Percentiles rank a stretch among this genome's conserved stretches.
phyloP scores from a whole-genome alignment of 2,113 vertebrate genomes.

The Odontesthes bonariensis region DNA sequence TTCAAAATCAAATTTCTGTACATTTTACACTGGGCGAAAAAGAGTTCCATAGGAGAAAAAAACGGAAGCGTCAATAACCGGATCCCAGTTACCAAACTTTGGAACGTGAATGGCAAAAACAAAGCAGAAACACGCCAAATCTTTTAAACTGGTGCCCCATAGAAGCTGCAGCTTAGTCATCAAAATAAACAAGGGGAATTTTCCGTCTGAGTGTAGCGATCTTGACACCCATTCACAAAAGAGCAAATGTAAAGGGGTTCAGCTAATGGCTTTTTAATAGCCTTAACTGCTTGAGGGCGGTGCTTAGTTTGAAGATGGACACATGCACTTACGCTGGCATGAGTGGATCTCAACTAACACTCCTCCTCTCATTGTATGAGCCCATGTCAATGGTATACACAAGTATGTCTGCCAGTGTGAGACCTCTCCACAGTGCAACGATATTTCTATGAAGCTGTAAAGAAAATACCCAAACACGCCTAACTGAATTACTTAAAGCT shows the following conservation, averaged over 20 bases:
- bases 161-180: conserved; percentile 67
- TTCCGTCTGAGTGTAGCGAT: conserved; percentile 77
- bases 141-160: too few species aligned
- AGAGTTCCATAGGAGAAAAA: too few species aligned
- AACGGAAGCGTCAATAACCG: background rate
- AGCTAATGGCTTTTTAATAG: conserved; percentile 94
- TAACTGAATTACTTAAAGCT: conserved; percentile 32
- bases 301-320: conserved; percentile 29
- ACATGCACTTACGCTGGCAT: conserved; percentile 63
- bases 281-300: conserved; percentile 78
- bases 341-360: conserved; percentile 84
- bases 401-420: background rate
- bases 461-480: conserved; percentile 2
- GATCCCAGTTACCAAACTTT: too few species aligned
- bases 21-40: too few species aligned
- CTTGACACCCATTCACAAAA: conserved; percentile 88
- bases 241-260: conserved; percentile 87
- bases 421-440: too few species aligned
- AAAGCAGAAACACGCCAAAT: too few species aligned
- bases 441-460: background rate
- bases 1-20: background rate
- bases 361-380: conserved; percentile 77
- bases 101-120: too few species aligned
- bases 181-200: conserved; percentile 75
- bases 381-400: conserved; percentile 1